Evolutionary conservation across 1,140 invertebrate genomes (phyloP), one percentile per base, ranked within the genome.

Genomic region (Ceratina japonica): DNA sequence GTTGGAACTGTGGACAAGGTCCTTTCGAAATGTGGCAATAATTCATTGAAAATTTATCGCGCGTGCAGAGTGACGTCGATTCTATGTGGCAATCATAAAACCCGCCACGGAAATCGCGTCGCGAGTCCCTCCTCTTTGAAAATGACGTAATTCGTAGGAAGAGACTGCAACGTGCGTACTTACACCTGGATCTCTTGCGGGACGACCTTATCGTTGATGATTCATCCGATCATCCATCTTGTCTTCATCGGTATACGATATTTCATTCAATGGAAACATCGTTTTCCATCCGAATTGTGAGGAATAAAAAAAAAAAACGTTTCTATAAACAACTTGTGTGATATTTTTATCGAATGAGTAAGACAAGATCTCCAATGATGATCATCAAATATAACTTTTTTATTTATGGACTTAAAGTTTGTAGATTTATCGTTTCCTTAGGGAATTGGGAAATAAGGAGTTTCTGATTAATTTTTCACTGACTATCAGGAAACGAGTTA

Each of bases 121-220:
- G 24, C 73, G 66, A 61, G 77, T 79, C 71, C 63, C 16, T 73
- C 71, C 63, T 78, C 65, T 81, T 13, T 31, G 62, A n/a, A 59
- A 59, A 62, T 83, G 73, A 81, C 79, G 79, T 77, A 75, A 83
- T 22, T 68, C 61, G 72, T 73, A 80, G 72, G 62, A 83, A 81
- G 79, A 73, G 64, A 69, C 59, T 66, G 54, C 56, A 66, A 56
- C 37, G 72, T 68, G 37, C 5, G n/a, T 24, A 63, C 12, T 49
- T 22, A 68, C 49, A 59, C 78, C 78, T 68, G 72, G 78, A 75
- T 80, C 66, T 52, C 27, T 51, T 62, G 58, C 71, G 68, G 51
- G 22, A 62, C 75, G 76, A 70, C 72, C 82, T 79, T 77, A 81
- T 84, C 58, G 73, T 56, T 52, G 75, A 84, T 82, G 80, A 82